Base-by-base conservation (phyloP, 2,113 vertebrate genomes). In the Edolisoma coerulescens region DNA sequence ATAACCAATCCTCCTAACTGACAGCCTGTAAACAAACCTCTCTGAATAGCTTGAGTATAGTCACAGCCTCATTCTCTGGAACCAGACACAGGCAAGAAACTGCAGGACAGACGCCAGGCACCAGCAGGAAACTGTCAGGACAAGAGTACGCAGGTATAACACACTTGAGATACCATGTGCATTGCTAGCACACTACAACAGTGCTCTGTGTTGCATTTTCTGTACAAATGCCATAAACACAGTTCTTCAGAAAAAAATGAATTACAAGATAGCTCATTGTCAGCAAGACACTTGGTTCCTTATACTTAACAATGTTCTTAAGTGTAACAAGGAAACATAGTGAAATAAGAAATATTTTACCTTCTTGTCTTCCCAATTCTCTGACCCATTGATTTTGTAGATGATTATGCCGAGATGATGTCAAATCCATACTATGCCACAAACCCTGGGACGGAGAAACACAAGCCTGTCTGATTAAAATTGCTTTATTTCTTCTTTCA, bases 331-430 rank as follows among this genome's bases (percentile, higher is more conserved):
- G 79, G 78, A 71, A 94, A 89, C 6, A 60, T 5, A 54, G 19
- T 39, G 20, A 94, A 60, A 76, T n/a, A 61, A 77, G 69, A 91
- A 92, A 75, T 8, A 7, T 86, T 93, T 97, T 98, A 98, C 98
- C 98, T 95, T 95, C 93, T 85, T 89, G 63, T 84, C 42, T 73
- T 86, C 91, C 82, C 70, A 68, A 8, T 35, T 97, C 88, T 93
- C 37, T 77, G n/a, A 86, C 54, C 50, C 44, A 45, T 30, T 57
- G 60, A 67, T 90, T 80, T 77, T 79, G 68, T 74, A 86, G 50
- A 64, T 63, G 32, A 50, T 54, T 85, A 75, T 52, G 41, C 18
- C 94, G 45, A 56, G 89, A 82, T 42, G 85, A 64, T 64, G 71
- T 74, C 90, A 96, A 87, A 82, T 97, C 97, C 92, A 97, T 97